Evolutionary conservation across 2,797 vertebrate species (phyloP).

Genomic region (Alfaro cultratus): DNA sequence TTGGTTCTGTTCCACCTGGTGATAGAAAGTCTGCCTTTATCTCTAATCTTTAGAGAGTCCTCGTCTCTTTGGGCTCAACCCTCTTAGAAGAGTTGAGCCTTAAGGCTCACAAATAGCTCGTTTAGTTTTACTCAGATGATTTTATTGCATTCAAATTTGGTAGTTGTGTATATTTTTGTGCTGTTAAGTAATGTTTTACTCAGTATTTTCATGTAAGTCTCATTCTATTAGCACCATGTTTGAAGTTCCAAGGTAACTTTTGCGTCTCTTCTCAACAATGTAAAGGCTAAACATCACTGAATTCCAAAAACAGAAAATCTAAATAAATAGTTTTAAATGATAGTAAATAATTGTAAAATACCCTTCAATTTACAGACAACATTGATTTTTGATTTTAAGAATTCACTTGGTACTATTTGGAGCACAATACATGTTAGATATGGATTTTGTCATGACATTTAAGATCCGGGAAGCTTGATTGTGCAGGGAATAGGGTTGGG

Average conservation of each 20-base stretch:
- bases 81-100: background rate
- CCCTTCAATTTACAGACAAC: background rate
- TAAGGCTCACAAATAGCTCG: background rate
- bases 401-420: background rate
- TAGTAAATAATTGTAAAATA: background rate
- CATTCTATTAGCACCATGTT: background rate
- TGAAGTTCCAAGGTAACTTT: background rate
- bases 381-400: background rate
- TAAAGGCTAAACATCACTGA: background rate
- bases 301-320: background rate
- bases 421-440: background rate
- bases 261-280: background rate
- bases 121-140: background rate
- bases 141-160: background rate
- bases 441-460: background rate
- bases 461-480: background rate
- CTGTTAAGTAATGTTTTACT: background rate
- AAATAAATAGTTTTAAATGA: background rate
- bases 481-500: no score
- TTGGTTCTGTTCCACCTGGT: background rate
- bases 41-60: background rate
- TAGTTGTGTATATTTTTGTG: background rate
- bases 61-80: background rate
- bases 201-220: background rate
- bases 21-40: background rate